Evolutionary conservation across 30 jellyfish, hydroid and myxozoan genomes (phyloP), one percentile per base, ranked within the genome.

Genomic region (Chrysaora quinquecirrha): DNA sequence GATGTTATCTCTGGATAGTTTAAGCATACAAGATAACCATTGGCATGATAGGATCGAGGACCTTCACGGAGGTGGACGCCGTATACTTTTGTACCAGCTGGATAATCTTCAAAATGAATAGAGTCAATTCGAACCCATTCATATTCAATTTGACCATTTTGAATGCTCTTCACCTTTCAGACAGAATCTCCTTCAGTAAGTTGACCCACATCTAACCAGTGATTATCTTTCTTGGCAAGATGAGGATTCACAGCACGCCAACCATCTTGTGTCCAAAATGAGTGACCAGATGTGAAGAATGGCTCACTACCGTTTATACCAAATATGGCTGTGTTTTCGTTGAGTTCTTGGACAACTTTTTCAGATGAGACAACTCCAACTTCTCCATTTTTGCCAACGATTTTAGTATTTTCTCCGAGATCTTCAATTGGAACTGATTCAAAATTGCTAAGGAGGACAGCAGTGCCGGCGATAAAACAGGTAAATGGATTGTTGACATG

Each of bases 181-280:
- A 80, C 90, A 32, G 29, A 66, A 31, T 80, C 90, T 24, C 90
- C 90, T 33, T 64, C 83, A 2, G 90, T 1, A 21, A 80, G 73
- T 75, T 64, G 90, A 28, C 90, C 90, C 0, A 80, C 90, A 11
- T 64, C 83, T 22, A 80, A 33, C 90, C 90, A 80, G 18, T 62
- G 75, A 48, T 80, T 80, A 29, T 80, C 90, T 52, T 0, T 3
- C 43, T 58, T 63, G 32, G 90, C 83, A 11, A 27, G 16, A 28
- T 80, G 90, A 23, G 90, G 90, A 46, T 80, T 52, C n/a, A 80
- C 76, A 19, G 90, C 90, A 25, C 90, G 18, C 90, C 90, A 80
- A 43, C 90, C 90, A 80, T 66, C 76, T 33, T 80, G 90, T 7
- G 83, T 80, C 90, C 90, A 80, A 65, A 80, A 80, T 48, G 90